Conservation (phyloP, 2,888 invertebrate genomes). For the Caenorhabditis sp. region DNA sequence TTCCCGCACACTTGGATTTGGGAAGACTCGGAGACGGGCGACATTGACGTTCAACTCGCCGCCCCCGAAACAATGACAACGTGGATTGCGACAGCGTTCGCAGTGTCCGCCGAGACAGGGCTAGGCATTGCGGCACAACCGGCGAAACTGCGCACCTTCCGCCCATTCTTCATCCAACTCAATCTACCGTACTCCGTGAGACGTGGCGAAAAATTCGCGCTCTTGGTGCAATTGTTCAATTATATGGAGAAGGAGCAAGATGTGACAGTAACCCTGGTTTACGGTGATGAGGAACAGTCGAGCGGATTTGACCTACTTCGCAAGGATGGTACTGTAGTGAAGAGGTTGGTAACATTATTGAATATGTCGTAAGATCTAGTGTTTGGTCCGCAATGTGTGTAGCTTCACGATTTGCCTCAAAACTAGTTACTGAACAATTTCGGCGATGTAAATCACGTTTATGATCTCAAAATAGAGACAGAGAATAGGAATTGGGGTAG, state of each 20-base stretch:
- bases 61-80: constrained; percentile 86
- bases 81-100: constrained; percentile 85
- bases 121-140: constrained; percentile 79
- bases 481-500: too few relatives aligned
- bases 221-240: constrained; percentile 78
- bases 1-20: constrained; percentile 69
- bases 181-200: constrained; percentile 88
- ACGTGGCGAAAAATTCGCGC: constrained; percentile 86
- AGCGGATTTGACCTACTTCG: constrained; percentile 61
- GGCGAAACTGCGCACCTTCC: constrained; percentile 79
- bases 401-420: too few relatives aligned
- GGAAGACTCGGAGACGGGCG: constrained; percentile 69
- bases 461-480: too few relatives aligned
- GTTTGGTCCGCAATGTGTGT: too few relatives aligned
- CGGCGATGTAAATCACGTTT: too few relatives aligned
- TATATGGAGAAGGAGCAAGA: constrained; percentile 80
- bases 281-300: constrained; percentile 75
- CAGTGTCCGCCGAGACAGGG: constrained; percentile 81
- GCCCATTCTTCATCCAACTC: constrained; percentile 84
- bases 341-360: constrained; percentile 4
- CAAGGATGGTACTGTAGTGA: constrained; percentile 64
- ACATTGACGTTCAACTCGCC: constrained; percentile 75
- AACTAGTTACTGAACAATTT: too few relatives aligned
- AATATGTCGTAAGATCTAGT: too few relatives aligned
- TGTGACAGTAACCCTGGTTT: constrained; percentile 83